Percentiles rank a stretch among this genome's conserved stretches.
Evolutionary conservation across 2,888 invertebrate species (phyloP).

Genomic region (Volucella inanis): DNA sequence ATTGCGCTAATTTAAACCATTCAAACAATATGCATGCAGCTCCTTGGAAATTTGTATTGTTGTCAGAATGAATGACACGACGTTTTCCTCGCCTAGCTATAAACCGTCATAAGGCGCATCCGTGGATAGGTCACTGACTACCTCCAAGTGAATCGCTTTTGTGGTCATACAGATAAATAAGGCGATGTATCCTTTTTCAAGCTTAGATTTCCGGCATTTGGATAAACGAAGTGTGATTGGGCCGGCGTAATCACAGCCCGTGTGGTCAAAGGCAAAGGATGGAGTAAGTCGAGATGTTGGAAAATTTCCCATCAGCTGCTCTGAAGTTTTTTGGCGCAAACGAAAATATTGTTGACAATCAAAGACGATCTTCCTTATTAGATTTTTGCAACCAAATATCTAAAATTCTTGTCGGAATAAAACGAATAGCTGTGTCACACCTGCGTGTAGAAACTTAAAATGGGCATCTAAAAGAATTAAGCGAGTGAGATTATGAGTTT

Average conservation of each 20-base stretch:
- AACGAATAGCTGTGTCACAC: constrained; percentile 14
- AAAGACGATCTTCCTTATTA: constrained; percentile 42
- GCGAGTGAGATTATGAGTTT: constrained; percentile 10
- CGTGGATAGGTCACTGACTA: constrained; percentile 27
- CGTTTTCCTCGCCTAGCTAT: constrained; percentile 32
- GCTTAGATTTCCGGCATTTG: constrained; percentile 15
- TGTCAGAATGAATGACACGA: constrained; percentile 34
- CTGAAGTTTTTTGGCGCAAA: constrained; percentile 25
- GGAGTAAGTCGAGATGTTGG: constrained; percentile 31
- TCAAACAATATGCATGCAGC: constrained; percentile 29
- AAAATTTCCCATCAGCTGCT: constrained; percentile 60
- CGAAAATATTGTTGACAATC: constrained; percentile 57
- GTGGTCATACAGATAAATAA: constrained; percentile 35
- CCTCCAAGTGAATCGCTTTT: constrained; percentile 21
- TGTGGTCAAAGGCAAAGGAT: constrained; percentile 14
- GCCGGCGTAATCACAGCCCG: constrained; percentile 18
- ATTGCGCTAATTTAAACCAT: constrained; percentile 10
- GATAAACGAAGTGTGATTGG: constrained; percentile 11
- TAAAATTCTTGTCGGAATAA: constrained; percentile 46
- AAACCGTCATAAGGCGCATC: constrained; percentile 4
- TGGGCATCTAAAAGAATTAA: constrained; percentile 20
- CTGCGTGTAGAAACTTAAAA: constrained; percentile 20
- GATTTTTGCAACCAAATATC: constrained; percentile 41
- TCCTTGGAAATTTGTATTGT: constrained; percentile 33
- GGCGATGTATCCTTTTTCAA: constrained; percentile 29